Conservation (phyloP, 2,113 vertebrate species). For the Cryptotis parvus region DNA sequence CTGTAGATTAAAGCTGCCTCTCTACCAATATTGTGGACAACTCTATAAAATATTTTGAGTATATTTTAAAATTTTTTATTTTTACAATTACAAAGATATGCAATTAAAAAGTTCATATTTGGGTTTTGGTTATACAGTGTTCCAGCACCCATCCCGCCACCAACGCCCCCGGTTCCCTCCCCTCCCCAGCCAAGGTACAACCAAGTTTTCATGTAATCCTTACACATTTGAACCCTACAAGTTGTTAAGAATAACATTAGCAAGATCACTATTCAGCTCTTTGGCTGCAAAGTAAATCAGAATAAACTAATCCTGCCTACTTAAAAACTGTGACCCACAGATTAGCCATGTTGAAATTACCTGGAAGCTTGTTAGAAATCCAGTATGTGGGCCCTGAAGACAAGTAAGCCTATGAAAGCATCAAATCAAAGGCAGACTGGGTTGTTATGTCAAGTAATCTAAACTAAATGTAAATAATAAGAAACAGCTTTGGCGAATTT, state of each 20-base stretch:
- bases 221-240: background rate
- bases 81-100: no score
- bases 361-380: slow-evolving; percentile 9
- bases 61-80: no score
- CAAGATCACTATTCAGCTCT: background rate
- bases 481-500: background rate
- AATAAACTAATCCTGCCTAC: background rate
- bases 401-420: background rate
- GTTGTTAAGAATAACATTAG: background rate
- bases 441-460: slow-evolving; percentile 8
- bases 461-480: background rate
- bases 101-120: no score
- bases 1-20: background rate
- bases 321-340: background rate
- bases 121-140: no score
- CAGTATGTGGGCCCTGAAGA: background rate
- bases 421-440: background rate
- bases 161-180: no score
- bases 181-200: background rate
- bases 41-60: background rate
- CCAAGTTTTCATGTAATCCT: background rate
- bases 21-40: background rate
- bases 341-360: background rate
- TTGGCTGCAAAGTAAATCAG: background rate
- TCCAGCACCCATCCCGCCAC: no score